Percentiles rank a stretch among this genome's conserved stretches.
These are phyloP conservation scores for Zeugodacus cucurbitae DNA, from an alignment of 1,140 invertebrate species.

Conservation along the genomic window DNA sequence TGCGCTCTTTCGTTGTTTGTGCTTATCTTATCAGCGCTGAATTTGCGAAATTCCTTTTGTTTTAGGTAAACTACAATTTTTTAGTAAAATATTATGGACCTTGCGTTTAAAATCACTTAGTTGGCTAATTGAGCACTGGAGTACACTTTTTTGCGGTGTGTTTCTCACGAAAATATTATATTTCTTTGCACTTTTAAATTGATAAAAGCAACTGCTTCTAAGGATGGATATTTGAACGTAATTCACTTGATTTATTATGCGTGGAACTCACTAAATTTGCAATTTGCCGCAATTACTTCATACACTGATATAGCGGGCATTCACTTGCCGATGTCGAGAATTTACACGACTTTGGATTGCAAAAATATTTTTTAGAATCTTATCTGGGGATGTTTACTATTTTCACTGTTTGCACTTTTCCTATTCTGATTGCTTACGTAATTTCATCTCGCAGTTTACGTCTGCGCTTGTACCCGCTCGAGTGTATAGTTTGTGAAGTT, in stretches of 20 bases:
- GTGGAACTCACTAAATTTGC: background rate
- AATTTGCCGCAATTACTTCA: background rate
- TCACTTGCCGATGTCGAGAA: background rate
- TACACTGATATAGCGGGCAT: background rate
- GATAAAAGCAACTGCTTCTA: no score
- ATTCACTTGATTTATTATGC: background rate
- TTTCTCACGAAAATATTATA: no score
- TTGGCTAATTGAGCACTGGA: no score
- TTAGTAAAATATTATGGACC: background rate
- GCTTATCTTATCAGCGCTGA: constrained; percentile 12
- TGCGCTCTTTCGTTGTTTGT: background rate
- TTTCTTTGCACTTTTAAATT: no score
- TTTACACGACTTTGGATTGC: background rate
- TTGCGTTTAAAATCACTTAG: no score
- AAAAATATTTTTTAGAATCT: background rate
- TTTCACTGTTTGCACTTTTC: background rate
- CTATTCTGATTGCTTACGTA: background rate
- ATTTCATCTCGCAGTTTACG: background rate
- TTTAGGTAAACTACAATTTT: background rate
- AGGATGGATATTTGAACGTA: no score
- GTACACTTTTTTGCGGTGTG: no score
- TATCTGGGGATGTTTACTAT: background rate
- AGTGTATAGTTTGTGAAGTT: background rate
- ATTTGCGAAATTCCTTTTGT: background rate
- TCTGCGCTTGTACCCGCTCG: no score